Percentiles rank a stretch among this genome's conserved stretches.
These are phyloP conservation scores for Ennomos erosarius DNA, from an alignment of 2,888 invertebrate species.

Conservation along the genomic window DNA sequence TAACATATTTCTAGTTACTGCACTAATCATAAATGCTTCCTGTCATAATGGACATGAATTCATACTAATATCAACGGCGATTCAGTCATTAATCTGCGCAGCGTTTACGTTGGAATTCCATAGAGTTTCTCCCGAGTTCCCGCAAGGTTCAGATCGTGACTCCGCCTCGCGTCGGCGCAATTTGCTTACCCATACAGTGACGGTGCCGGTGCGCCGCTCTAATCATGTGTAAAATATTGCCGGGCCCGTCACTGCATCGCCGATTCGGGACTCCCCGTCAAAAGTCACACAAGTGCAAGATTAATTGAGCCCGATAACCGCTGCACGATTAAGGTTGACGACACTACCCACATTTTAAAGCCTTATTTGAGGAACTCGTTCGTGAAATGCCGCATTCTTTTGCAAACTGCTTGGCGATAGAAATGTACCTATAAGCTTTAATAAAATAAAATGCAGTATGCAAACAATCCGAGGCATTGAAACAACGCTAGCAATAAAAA, in stretches of 20 bases:
- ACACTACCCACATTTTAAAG: conserved; percentile 28
- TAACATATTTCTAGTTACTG: conserved; percentile 34
- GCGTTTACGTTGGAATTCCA: conserved; percentile 82
- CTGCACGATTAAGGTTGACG: conserved; percentile 64
- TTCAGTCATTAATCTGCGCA: conserved; percentile 77
- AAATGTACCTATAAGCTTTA: conserved; percentile 15
- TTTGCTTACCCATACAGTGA: conserved; percentile 84
- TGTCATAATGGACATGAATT: conserved; percentile 11
- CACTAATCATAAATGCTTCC: conserved; percentile 30
- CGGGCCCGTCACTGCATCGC: conserved; percentile 73
- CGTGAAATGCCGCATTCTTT: conserved; percentile 23
- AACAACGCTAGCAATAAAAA: conserved; percentile 45
- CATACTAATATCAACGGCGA: conserved; percentile 56
- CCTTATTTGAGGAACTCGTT: conserved; percentile 28
- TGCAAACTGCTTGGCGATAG: conserved; percentile 16
- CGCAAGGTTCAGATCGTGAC: conserved; percentile 84
- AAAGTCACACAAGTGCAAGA: conserved; percentile 71
- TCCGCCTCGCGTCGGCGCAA: conserved; percentile 80
- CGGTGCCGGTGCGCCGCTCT: conserved; percentile 73
- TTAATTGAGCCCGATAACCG: conserved; percentile 73
- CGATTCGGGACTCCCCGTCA: conserved; percentile 74
- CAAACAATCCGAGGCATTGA: conserved; percentile 49
- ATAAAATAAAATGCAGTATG: conserved; percentile 43
- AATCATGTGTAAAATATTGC: conserved; percentile 85
- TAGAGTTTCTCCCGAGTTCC: conserved; percentile 80